Evolutionary conservation across 1,140 invertebrate species (phyloP).

Genomic region (Drosophila athabasca): DNA sequence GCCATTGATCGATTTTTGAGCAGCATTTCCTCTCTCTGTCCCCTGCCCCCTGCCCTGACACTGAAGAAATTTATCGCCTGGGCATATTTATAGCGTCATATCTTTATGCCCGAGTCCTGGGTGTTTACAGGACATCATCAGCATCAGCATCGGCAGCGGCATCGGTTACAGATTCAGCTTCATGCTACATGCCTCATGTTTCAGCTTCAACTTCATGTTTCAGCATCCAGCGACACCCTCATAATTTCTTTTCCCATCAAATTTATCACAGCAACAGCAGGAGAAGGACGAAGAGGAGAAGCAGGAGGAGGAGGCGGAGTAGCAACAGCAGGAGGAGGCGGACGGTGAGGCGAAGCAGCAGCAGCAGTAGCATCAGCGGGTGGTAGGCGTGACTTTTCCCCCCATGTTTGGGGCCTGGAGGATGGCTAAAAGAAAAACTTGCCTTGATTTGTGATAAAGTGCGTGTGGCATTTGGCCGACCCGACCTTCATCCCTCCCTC

Average conservation of each 20-base stretch:
- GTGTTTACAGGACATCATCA: conserved; percentile 77
- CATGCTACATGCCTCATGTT: conserved; percentile 18
- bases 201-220: conserved; percentile 10
- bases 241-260: conserved; percentile 77
- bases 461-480: conserved; percentile 68
- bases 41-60: conserved; percentile 7
- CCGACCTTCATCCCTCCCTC: conserved; percentile 22
- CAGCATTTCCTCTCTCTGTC: conserved; percentile 13
- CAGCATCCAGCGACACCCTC: conserved; percentile 62
- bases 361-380: conserved; percentile 14
- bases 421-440: conserved; percentile 48
- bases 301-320: conserved; percentile 28
- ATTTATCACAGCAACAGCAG: conserved; percentile 68
- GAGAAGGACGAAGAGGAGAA: background rate
- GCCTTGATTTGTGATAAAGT: conserved; percentile 80
- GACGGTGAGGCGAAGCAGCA: conserved; percentile 26
- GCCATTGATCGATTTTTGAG: conserved; percentile 82
- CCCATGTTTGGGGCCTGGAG: background rate
- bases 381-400: conserved; percentile 64
- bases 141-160: conserved; percentile 26
- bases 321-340: conserved; percentile 1
- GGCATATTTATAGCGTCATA: conserved; percentile 78
- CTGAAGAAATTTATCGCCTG: conserved; percentile 70
- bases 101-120: conserved; percentile 56
- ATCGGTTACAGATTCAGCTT: conserved; percentile 31